Base-by-base conservation (phyloP, 37 sponge, comb jelly and placozoan species). In the Haliclona indistincta region DNA sequence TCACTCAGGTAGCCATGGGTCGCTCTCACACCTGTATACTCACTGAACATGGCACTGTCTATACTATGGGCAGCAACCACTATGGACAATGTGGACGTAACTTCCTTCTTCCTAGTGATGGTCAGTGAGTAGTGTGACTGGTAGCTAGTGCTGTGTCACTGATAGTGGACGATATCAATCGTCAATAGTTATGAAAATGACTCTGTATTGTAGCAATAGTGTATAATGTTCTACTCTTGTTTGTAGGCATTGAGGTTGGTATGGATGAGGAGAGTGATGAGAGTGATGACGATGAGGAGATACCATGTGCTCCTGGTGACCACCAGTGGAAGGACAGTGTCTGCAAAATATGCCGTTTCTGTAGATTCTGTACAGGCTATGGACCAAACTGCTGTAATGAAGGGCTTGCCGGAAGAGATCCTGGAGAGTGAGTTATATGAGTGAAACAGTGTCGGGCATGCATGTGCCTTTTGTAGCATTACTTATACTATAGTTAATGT, bases 41-140 rank as follows among this genome's bases (percentile, higher is more conserved):
- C 0, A 86, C 93, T 7, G 76, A 89, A 33, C 62, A 56, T 13
- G 95, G 95, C 15, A 71, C 64, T 20, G 63, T 97, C 40, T 89
- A 73, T 69, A 92, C 95, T 39, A 92, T 94, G 45, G 99, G 99
- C 1, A 78, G 53, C 61, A 97, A 97, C 90, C 74, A 39, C n/a
- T 82, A 86, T 45, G 99, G 95, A 0, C 95, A 97, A 71, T 97
- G 99, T 82, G 99, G 99, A 2, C 51, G 95, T 0, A 82, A 95
- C 88, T 90, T 82, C 67, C 71, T 76, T 1, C 85, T 84, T 36
- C 56, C 71, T 25, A 55, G 60, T 19, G 80, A 89, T 41, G 76
- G 60, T 58, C n/a, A n/a, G n/a, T n/a, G n/a, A n/a, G n/a, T n/a
- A n/a, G n/a, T n/a, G n/a, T n/a, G n/a, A n/a, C n/a, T n/a, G n/a